Percentiles rank a stretch among this genome's conserved stretches.
Evolutionary conservation across 1,140 invertebrate genomes (phyloP).

Genomic region (Aphelinus certus): DNA sequence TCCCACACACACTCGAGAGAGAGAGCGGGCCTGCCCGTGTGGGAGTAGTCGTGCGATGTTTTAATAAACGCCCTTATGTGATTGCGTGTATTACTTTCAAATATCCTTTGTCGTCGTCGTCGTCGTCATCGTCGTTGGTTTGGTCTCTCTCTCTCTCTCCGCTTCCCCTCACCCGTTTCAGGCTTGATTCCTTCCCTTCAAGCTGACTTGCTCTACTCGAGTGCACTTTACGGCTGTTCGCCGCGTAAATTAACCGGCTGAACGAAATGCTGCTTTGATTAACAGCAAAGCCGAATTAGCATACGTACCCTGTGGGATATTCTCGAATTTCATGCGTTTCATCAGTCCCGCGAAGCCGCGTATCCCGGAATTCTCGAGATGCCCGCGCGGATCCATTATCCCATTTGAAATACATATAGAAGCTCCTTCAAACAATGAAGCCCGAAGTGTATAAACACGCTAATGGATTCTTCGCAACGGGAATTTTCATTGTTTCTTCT

Average conservation of each 20-base stretch:
- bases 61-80: conserved; percentile 37
- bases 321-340: too few relatives aligned
- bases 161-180: not conserved
- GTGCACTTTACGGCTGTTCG: not conserved
- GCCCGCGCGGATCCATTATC: too few relatives aligned
- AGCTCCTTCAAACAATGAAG: too few relatives aligned
- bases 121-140: not conserved
- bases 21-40: not conserved
- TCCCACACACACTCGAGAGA: not conserved
- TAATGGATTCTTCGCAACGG: too few relatives aligned
- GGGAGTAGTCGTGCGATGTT: conserved; percentile 16
- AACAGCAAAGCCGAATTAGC: not conserved
- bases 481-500: too few relatives aligned
- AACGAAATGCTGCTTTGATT: not conserved
- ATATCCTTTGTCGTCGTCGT: conserved; percentile 13
- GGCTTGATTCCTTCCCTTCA: too few relatives aligned
- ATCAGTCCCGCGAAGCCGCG: too few relatives aligned
- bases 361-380: too few relatives aligned
- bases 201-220: not conserved
- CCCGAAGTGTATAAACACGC: too few relatives aligned
- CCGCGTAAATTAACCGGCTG: not conserved
- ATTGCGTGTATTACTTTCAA: conserved; percentile 26
- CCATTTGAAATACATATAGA: too few relatives aligned
- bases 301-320: too few relatives aligned
- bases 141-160: not conserved